Conservation (phyloP, 2,113 vertebrate genomes). For the Gymnobelideus leadbeateri region DNA sequence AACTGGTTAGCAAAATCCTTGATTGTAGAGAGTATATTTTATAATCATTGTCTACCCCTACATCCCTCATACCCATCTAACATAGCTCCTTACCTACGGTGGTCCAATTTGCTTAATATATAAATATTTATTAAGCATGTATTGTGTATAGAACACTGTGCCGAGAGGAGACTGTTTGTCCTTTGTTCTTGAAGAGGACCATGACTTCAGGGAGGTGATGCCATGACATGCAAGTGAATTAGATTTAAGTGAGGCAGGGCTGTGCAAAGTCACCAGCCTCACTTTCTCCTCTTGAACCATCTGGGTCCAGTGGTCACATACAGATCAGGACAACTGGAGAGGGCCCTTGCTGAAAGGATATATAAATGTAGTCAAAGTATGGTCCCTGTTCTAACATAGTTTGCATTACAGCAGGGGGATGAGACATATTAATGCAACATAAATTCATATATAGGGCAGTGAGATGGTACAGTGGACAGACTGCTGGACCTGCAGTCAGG, state of each 20-base stretch:
- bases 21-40: no score
- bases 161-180: not conserved
- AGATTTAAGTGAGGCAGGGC: no score
- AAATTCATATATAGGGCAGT: no score
- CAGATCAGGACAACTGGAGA: no score
- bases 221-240: no score
- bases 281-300: no score
- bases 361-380: not conserved
- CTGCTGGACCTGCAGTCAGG: no score
- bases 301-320: no score
- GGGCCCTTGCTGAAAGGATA: not conserved
- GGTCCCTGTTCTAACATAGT: not conserved
- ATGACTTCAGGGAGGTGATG: no score
- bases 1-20: not conserved
- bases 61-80: not conserved
- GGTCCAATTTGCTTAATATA: not conserved
- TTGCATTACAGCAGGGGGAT: not conserved
- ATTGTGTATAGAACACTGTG: not conserved
- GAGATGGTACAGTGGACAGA: no score
- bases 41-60: not conserved
- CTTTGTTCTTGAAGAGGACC: no score
- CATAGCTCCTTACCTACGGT: not conserved
- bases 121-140: not conserved
- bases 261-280: no score
- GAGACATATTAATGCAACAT: not conserved